Base-by-base conservation (phyloP, 1,140 invertebrate genomes). In the Pomacea maculata region DNA sequence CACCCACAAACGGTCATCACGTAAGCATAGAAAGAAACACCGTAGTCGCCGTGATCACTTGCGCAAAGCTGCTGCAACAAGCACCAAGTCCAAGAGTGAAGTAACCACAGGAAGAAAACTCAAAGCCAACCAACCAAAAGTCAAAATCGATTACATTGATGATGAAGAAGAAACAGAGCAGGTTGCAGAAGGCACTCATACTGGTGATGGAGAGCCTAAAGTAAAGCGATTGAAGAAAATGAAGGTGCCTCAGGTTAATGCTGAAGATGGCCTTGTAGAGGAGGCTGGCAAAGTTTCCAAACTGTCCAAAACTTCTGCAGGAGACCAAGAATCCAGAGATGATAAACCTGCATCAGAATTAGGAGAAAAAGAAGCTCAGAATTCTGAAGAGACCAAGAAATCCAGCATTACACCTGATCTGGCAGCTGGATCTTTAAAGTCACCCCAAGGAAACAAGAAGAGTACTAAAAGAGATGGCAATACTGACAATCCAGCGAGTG, bases 61-160 rank as follows among this genome's bases (percentile, higher is more conserved):
- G 29, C 75, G 80, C 17, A 83, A 79, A 64, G 76, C 70, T 4
- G 73, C 67, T 57, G 77, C 82, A n/a, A 54, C 70, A 7, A 64
- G 78, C 64, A 75, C 78, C 19, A 75, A 75, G 54, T 71, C 75
- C 14, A 80, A 80, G 19, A 65, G 72, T 21, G 76, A 77, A 57
- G 79, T 55, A 21, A 70, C 52, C 14, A 63, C 45, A 1, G 67
- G 45, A 9, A 73, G 68, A n/a, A 73, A 63, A 29, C 55, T 54
- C 14, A 83, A 81, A 68, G 57, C 72, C 29, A 83, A 83, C 57
- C 79, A 83, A 78, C 82, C 82, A 52, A 83, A 83, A 70, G 82
- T 83, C 19, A 83, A 83, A 72, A 83, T 83, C n/a, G 82, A 83
- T 68, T 83, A 83, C 80, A 81, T 81, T 71, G 82, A 83, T 67